Evolutionary conservation across 2,888 invertebrate species (phyloP), one percentile per base, ranked within the genome.

Genomic region (Cylloceria caligata): DNA sequence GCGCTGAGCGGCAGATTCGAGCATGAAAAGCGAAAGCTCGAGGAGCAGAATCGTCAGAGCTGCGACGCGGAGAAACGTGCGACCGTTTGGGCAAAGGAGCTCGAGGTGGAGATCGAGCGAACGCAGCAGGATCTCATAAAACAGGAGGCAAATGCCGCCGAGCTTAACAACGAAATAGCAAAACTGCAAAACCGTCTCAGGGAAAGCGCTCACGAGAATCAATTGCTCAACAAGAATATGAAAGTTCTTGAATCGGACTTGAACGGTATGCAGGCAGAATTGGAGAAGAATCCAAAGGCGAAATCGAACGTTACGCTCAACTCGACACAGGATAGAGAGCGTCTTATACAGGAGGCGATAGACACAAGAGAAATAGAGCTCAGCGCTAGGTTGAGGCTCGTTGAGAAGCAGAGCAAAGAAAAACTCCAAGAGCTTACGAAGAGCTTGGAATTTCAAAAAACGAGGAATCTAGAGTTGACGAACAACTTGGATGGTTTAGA

Each of bases 81-180:
- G 0, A 84, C 64, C 0, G 7, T 71, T 5, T 92, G 90, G 91
- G 86, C 87, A 0, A 88, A 89, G 39, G 87, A 90, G 39, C 57
- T 92, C n/a, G 92, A 92, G 79, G 69, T 73, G 3, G 92, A 92
- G 6, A 86, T 88, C 42, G 92, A 91, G 21, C 90, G 88, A 52
- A 76, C 89, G 1, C 91, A 91, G 34, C 65, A 62, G 0, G 90
- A 92, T n/a, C 47, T 91, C 2, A 78, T 84, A 0, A 75, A 86
- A 7, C 84, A 87, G 36, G 90, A 91, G 67, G 39, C 65, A 0
- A 83, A 62, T 7, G 85, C 84, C n/a, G 24, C 64, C 6, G 78
- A 71, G 13, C 78, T 87, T 13, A 52, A 74, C 7, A 68, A 83
- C 5, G 85, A 88, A 64, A 83, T 89, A 5, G 60, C 74, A 2